Evolutionary conservation across 2,797 vertebrate genomes (phyloP).

Genomic region (Euphonia xanthogaster): DNA sequence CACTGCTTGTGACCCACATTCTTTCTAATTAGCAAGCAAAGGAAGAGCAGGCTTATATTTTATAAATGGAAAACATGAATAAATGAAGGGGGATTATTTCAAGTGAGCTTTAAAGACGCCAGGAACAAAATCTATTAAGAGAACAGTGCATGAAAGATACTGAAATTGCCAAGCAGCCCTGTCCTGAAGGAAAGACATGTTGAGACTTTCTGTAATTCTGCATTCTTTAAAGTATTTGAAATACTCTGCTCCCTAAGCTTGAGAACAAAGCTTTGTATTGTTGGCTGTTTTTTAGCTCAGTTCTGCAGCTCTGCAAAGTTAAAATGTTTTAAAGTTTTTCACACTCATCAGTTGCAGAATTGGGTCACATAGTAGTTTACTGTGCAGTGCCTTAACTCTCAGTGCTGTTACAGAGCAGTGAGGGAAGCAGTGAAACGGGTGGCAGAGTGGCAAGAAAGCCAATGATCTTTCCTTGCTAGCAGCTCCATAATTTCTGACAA

Average conservation of each 20-base stretch:
- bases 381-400: background rate
- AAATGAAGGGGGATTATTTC: background rate
- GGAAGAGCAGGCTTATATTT: background rate
- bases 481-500: background rate
- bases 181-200: slow-evolving; percentile 19
- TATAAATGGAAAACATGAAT: background rate
- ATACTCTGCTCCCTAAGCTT: background rate
- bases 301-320: background rate
- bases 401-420: background rate
- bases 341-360: background rate
- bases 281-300: background rate
- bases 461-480: background rate
- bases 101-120: background rate
- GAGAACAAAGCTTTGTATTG: slow-evolving; percentile 49
- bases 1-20: background rate
- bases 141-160: background rate
- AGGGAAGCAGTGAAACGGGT: background rate
- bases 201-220: slow-evolving; percentile 16
- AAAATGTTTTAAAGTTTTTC: background rate
- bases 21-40: background rate
- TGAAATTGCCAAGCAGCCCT: background rate
- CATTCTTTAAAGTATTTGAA: slow-evolving; percentile 42
- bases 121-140: background rate
- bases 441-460: background rate
- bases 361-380: background rate